phyloP scores from a whole-genome alignment of 2,888 invertebrate genomes.

The Pteria penguin region DNA sequence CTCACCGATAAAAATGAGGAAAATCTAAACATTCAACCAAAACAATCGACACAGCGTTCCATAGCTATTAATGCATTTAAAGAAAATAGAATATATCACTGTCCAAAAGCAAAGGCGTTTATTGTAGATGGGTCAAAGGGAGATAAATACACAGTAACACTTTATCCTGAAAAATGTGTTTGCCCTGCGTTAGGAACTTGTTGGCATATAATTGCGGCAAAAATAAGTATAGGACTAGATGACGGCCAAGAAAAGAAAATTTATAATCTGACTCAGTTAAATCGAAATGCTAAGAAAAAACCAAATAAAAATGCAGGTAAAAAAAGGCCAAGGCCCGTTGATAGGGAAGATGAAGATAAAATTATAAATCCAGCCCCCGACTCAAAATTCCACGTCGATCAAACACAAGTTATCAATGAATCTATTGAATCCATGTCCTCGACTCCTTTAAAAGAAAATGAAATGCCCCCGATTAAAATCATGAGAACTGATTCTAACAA shows the following conservation, averaged over 20 bases:
- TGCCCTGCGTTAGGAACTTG: slow-evolving; percentile 30
- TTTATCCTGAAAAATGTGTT: slow-evolving; percentile 23
- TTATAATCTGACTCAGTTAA: slow-evolving; percentile 23
- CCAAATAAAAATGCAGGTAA: slow-evolving; percentile 19
- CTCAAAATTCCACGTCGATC: background rate
- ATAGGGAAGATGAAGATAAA: slow-evolving; percentile 2
- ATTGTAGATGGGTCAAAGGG: slow-evolving; percentile 34
- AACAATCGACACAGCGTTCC: background rate
- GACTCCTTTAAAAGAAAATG: no score
- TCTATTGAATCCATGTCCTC: no score
- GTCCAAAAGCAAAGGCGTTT: slow-evolving; percentile 27
- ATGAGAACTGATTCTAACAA: no score
- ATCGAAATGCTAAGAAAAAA: slow-evolving; percentile 11
- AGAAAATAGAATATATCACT: slow-evolving; percentile 17
- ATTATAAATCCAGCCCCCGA: slow-evolving; percentile 21
- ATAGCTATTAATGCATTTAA: slow-evolving; percentile 13
- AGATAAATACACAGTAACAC: slow-evolving; percentile 20
- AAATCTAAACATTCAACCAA: background rate
- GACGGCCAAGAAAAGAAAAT: slow-evolving; percentile 3
- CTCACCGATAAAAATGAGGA: background rate
- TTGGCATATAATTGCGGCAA: slow-evolving; percentile 31
- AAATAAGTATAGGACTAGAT: slow-evolving; percentile 23
- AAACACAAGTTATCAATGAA: background rate
- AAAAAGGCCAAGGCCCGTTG: slow-evolving; percentile 15
- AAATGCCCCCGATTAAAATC: no score